phyloP scores from a whole-genome alignment of 1,140 invertebrate species.

The Steinernema feltiae region DNA sequence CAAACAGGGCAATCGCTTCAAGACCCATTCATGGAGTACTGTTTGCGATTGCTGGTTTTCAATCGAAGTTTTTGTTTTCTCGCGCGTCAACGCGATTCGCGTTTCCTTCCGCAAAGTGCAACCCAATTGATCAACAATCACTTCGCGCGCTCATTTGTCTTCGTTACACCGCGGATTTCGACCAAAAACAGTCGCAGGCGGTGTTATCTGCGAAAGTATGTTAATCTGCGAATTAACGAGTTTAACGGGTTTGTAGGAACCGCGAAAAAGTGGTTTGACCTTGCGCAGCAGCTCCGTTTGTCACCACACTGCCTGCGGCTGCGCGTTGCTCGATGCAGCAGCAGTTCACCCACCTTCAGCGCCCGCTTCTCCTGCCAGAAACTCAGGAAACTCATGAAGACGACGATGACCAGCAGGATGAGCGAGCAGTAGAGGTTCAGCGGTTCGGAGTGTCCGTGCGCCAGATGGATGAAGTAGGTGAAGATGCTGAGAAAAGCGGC shows the following conservation, averaged over 20 bases:
- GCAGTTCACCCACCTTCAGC: conserved; percentile 31
- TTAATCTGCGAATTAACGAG: conserved; percentile 17
- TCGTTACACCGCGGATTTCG: background rate
- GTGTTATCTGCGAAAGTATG: conserved; percentile 6
- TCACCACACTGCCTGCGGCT: no score
- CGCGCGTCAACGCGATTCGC: no score
- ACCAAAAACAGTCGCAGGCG: background rate
- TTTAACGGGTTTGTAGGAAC: conserved; percentile 16
- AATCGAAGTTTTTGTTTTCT: no score
- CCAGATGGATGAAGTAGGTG: conserved; percentile 57
- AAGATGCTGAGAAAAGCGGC: conserved; percentile 46
- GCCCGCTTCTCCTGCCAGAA: conserved; percentile 57
- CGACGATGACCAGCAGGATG: conserved; percentile 51
- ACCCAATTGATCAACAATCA: background rate
- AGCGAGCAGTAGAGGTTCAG: conserved; percentile 56
- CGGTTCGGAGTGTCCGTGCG: conserved; percentile 49
- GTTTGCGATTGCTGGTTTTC: no score
- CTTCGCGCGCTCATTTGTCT: background rate
- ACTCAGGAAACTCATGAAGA: conserved; percentile 52
- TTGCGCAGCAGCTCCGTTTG: background rate
- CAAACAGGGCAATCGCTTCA: no score
- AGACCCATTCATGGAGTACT: no score
- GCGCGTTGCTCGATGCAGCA: background rate
- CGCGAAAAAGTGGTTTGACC: conserved; percentile 19
- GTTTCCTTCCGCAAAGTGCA: background rate